Percentiles rank a stretch among this genome's conserved stretches.
Conservation (phyloP, 2,888 invertebrate species). For the Eristalinus aeneus region DNA sequence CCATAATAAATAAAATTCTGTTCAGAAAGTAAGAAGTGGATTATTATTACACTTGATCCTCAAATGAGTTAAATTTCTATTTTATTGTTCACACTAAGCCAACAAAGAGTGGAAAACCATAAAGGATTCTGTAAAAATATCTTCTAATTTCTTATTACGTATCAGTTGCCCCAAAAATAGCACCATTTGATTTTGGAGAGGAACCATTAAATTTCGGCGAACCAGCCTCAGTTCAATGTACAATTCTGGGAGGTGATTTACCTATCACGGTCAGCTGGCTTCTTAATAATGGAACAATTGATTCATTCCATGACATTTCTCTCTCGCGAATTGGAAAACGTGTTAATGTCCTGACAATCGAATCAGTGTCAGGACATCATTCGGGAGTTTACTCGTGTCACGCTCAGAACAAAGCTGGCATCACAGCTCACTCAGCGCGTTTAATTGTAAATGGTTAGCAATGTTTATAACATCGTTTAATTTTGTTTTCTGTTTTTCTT, state of each 20-base stretch:
- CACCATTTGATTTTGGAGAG: conserved; percentile 83
- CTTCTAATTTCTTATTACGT: background rate
- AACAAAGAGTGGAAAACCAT: no score
- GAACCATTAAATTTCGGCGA: conserved; percentile 84
- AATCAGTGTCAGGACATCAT: conserved; percentile 82
- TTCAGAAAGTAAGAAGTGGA: no score
- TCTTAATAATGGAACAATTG: conserved; percentile 80
- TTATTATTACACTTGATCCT: no score
- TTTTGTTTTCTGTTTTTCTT: conserved; percentile 31
- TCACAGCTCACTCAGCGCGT: conserved; percentile 83
- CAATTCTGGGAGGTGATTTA: conserved; percentile 84
- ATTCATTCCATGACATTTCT: conserved; percentile 81
- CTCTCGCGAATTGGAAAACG: conserved; percentile 84
- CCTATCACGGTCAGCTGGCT: conserved; percentile 85
- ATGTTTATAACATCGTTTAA: conserved; percentile 12
- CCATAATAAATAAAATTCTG: no score
- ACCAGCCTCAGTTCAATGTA: conserved; percentile 83
- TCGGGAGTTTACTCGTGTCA: conserved; percentile 87
- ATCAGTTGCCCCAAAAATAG: conserved; percentile 82
- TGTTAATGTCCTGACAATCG: conserved; percentile 84
- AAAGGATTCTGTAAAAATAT: background rate
- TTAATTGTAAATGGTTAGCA: conserved; percentile 83
- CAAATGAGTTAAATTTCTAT: no score
- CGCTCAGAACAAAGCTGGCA: conserved; percentile 85
- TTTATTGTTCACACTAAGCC: no score